Base-by-base conservation (phyloP, 2,113 vertebrate genomes). In the Symphodus melops region DNA sequence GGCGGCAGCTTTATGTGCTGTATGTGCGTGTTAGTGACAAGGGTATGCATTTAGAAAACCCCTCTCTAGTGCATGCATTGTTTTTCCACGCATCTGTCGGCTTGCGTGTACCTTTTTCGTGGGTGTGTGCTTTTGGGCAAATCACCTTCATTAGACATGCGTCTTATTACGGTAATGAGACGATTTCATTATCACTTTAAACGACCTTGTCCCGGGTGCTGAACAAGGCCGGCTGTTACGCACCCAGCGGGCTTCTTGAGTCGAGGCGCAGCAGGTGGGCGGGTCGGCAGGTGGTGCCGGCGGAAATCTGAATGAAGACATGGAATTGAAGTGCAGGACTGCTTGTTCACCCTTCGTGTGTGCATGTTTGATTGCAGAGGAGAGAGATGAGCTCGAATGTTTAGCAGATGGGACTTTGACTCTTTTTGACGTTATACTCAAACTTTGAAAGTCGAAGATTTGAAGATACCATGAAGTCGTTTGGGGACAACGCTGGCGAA, bases 151-250 rank as follows among this genome's bases (percentile, higher is more conserved):
- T 89, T 89, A 90, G 83, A 68, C 89, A 91, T 83, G 79, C 86
- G 65, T 83, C 88, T 93, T 91, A 91, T 94, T 92, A 93, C 69
- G n/a, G 79, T 93, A 93, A 94, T 91, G 93, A 92, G 91, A 88
- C 69, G 89, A 90, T 90, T 94, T 93, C 87, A 93, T 94, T 94
- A 93, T 88, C 92, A 81, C 87, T 92, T 11, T 88, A 81, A 85
- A 90, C 71, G 80, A 93, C 92, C 92, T 93, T 91, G 91, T 91
- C 87, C 85, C 84, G 23, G 73, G 69, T 63, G 82, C 84, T 83
- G 78, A 90, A 93, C 88, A 88, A 87, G 82, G 81, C 75, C 8
- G 79, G 71, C 71, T 89, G 84, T 69, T 88, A 77, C 55, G 55
- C 71, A 79, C 78, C 62, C 81, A 78, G 75, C 62, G 62, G 77